These are phyloP conservation scores for Xestia rhomboidea DNA, from an alignment of 2,888 invertebrate genomes.

Conservation along the genomic window DNA sequence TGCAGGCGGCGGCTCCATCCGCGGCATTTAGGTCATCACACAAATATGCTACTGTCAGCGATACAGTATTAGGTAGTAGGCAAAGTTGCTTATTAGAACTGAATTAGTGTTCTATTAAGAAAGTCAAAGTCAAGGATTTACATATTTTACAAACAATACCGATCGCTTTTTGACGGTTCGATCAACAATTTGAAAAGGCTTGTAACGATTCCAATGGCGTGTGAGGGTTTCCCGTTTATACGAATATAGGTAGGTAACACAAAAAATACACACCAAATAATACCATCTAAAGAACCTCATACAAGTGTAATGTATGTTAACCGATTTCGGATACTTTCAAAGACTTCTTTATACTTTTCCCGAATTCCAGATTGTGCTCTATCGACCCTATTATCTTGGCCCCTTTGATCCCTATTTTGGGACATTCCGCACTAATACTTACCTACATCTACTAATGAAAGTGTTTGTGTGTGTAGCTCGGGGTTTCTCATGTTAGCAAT, in stretches of 20 bases:
- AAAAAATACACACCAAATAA: constrained; percentile 22
- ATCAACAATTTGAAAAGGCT: neutral
- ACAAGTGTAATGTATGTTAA: constrained; percentile 50
- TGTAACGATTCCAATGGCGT: neutral
- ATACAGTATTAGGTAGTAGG: constrained; percentile 8
- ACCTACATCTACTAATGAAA: constrained; percentile 37
- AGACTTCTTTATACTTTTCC: constrained; percentile 38
- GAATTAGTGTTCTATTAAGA: neutral
- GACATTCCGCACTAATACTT: constrained; percentile 25
- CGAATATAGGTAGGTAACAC: constrained; percentile 1
- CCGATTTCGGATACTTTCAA: constrained; percentile 51
- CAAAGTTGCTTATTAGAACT: neutral
- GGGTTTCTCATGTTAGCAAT: constrained; percentile 5
- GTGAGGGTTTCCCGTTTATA: neutral
- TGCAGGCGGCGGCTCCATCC: constrained; percentile 16
- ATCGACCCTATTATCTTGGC: constrained; percentile 47
- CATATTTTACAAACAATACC: neutral
- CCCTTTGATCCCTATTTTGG: constrained; percentile 51
- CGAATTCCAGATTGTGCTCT: constrained; percentile 40
- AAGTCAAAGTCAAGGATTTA: neutral
- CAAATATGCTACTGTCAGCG: constrained; percentile 6
- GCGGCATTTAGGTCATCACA: constrained; percentile 51
- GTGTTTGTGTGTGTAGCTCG: constrained; percentile 16
- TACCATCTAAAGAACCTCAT: constrained; percentile 33
- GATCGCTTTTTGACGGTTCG: neutral